Base-by-base conservation (phyloP, 2,888 invertebrate species). In the Chloroclystis v-ata region DNA sequence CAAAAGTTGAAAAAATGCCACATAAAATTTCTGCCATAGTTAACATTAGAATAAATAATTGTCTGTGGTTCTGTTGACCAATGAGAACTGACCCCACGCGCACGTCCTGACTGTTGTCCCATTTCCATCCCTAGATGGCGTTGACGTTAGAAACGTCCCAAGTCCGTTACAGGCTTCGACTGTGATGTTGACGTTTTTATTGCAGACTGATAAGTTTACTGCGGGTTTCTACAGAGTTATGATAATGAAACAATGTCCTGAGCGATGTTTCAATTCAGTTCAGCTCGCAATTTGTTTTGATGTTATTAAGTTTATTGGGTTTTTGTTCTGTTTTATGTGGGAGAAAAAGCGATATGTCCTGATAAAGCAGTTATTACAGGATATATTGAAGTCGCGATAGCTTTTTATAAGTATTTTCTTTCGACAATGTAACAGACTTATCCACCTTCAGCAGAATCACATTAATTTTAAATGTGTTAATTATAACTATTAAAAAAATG, bases 71-170 rank as follows among this genome's bases (percentile, higher is more conserved):
- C 5, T 20, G 5, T 20, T 20, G 20, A n/a, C 20, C 20, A 20
- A 20, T 20, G 20, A 20, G 20, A 20, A 20, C 20, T 20, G 70
- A 63, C 57, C 58, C 61, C 57, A 56, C 60, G 14, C 14, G 32
- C 32, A 33, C 13, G 32, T 57, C 54, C 57, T 55, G 58, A 49
- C 55, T 51, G 54, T 67, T 68, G 66, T 68, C 59, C 52, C 52
- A 60, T 57, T 62, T 61, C 43, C 52, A 45, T 39, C 49, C 67
- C 44, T 67, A 65, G 63, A 68, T 65, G 65, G 68, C 57, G 61
- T 55, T 64, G 59, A 65, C 65, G 59, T 52, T 58, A 49, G 60
- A 60, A 51, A 56, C 54, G 59, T 67, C 60, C 61, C 49, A n/a
- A n/a, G 49, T 49, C 47, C 56, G 44, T 49, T 57, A 54, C 57